A percentile compares a stretch with the other conserved stretches of the same genome.
Conservation (phyloP, 2,113 vertebrate species). For the Etheostoma spectabile region DNA sequence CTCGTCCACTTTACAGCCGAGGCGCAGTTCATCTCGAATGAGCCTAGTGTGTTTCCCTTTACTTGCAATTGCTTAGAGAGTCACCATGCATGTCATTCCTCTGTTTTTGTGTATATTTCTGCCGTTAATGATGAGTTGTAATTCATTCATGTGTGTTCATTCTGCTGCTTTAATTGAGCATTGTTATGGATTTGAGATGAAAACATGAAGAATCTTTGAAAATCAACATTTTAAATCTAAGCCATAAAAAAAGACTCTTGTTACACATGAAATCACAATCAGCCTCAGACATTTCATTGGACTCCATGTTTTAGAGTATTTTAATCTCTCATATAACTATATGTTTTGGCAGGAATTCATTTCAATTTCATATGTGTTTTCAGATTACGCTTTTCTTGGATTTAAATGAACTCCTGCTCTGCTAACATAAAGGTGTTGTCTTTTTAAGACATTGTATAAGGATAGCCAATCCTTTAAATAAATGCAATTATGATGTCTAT, state of each 20-base stretch:
- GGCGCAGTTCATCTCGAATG: too few relatives aligned
- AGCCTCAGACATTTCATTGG: neutral
- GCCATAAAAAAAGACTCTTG: neutral
- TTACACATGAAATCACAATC: slow-evolving; percentile 12
- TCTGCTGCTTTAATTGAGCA: neutral
- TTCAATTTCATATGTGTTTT: slow-evolving; percentile 20
- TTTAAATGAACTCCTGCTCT: neutral
- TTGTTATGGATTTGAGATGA: neutral
- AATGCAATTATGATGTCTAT: neutral
- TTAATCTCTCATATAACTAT: slow-evolving; percentile 14
- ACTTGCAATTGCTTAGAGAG: neutral
- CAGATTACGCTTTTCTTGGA: neutral
- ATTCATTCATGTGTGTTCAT: neutral
- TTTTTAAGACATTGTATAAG: neutral
- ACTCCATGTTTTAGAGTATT: neutral
- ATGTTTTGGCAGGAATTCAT: slow-evolving; percentile 1
- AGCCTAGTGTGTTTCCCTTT: too few relatives aligned
- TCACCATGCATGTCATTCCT: neutral
- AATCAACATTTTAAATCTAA: neutral
- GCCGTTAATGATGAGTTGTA: neutral
- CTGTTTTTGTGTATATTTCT: neutral
- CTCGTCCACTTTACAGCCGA: too few relatives aligned
- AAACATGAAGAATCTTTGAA: neutral
- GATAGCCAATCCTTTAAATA: neutral
- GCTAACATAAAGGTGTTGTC: neutral